Base-by-base conservation (phyloP, 2,888 invertebrate genomes). In the Mythimna albipuncta region DNA sequence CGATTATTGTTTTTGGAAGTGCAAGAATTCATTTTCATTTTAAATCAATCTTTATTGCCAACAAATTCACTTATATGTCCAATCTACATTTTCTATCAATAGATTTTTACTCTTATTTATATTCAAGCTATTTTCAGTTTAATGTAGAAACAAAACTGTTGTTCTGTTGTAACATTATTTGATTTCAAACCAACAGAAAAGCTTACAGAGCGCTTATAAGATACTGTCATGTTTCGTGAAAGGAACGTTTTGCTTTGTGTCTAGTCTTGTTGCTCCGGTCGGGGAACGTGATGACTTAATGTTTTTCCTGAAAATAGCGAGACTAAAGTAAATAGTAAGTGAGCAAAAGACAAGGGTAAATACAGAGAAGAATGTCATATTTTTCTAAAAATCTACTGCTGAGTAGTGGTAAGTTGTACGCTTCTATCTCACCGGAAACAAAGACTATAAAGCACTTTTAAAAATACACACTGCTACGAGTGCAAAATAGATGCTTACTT, bases 171-270 rank as follows among this genome's bases (percentile, higher is more conserved):
- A 61, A 50, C 26, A 66, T 67, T 64, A 52, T 76, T 80, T 75
- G 64, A 66, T 75, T 63, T 75, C 35, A 75, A 66, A 78, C n/a
- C 35, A 62, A 57, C 50, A 77, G 58, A 41, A 55, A 68, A 77
- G 77, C 72, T 77, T 52, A 77, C 77, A 77, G 35, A 63, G n/a
- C 64, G 72, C 68, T 72, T 79, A 32, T 58, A 71, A 72, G 68
- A 65, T 77, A 72, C 82, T 79, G 79, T 79, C 82, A 79, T 77
- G 78, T 82, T 75, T 63, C 50, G 62, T 72, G 72, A 41, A 70
- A 47, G 62, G 50, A 44, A 35, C 59, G 32, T 35, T 59, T 81
- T 59, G 65, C 78, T 79, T 82, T 79, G 78, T 82, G 72, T 79
- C 63, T 59, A 55, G n/a, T 64, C 72, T 64, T 54, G 55, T 82